A percentile compares a stretch with the other conserved stretches of the same genome.
Conservation (phyloP, 2,888 invertebrate species). For the Parnassius orleans region DNA sequence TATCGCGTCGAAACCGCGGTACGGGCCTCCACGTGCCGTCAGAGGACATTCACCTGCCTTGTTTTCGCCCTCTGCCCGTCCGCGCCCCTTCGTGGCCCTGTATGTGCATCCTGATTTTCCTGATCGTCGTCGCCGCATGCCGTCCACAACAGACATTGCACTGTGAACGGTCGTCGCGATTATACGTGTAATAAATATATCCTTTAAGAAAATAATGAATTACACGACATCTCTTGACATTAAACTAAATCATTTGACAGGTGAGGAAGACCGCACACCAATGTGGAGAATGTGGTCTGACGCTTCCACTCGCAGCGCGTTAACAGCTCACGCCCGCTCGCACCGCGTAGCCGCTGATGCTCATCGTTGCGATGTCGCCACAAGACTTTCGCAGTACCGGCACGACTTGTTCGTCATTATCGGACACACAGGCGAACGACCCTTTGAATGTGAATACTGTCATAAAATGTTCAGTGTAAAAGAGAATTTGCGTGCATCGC, state of each 20-base stretch:
- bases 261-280: slow-evolving; percentile 75
- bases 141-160: slow-evolving; percentile 69
- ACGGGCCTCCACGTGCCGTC: slow-evolving; percentile 74
- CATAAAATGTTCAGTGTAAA: slow-evolving; percentile 96
- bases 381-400: slow-evolving; percentile 95
- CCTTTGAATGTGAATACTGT: slow-evolving; percentile 95
- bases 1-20: slow-evolving; percentile 64
- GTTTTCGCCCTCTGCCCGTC: slow-evolving; percentile 41
- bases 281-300: slow-evolving; percentile 88
- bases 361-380: slow-evolving; percentile 93
- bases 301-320: slow-evolving; percentile 88
- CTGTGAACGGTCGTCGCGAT: slow-evolving; percentile 64
- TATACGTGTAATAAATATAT: slow-evolving; percentile 36
- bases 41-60: slow-evolving; percentile 56
- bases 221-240: slow-evolving; percentile 46
- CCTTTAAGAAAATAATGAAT: slow-evolving; percentile 42
- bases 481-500: slow-evolving; percentile 93
- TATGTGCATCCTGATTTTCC: slow-evolving; percentile 76
- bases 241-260: slow-evolving; percentile 65
- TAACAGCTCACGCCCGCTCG: slow-evolving; percentile 85
- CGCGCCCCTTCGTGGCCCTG: slow-evolving; percentile 53
- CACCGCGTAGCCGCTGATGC: slow-evolving; percentile 83
- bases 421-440: slow-evolving; percentile 94
- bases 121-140: slow-evolving; percentile 69
- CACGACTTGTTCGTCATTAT: slow-evolving; percentile 91